Conservation (phyloP, 2,797 vertebrate genomes). For the Eidolon dupreanum region DNA sequence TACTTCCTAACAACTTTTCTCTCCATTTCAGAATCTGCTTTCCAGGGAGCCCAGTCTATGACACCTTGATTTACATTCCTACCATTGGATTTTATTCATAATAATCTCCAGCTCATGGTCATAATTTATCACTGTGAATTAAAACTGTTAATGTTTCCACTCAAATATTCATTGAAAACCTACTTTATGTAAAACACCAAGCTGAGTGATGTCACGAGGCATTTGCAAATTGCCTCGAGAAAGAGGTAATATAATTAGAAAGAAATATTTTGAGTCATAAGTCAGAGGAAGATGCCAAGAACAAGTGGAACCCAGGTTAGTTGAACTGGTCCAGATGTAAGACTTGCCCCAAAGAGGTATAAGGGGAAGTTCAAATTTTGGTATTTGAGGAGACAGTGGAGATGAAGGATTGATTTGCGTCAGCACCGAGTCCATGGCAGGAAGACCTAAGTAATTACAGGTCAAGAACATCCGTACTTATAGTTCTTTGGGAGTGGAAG, state of each 20-base stretch:
- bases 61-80: background rate
- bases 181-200: background rate
- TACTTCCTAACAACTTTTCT: background rate
- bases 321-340: background rate
- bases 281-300: background rate
- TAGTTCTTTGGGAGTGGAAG: background rate
- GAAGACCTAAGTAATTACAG: background rate
- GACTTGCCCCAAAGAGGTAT: background rate
- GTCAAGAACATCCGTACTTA: no score
- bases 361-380: background rate
- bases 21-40: background rate
- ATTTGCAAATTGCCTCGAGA: background rate
- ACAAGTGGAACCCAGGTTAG: background rate
- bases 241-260: background rate
- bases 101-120: background rate
- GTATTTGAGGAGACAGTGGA: background rate
- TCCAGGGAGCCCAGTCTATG: background rate
- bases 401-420: background rate
- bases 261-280: background rate
- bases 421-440: background rate
- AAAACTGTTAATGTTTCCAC: slow-evolving; percentile 4
- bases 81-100: background rate
- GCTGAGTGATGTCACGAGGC: background rate
- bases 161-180: slow-evolving; percentile 53
- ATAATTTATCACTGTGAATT: background rate